Evolutionary conservation across 2,113 vertebrate genomes (phyloP), one percentile per base, ranked within the genome.

Genomic region (Festucalex cinctus): DNA sequence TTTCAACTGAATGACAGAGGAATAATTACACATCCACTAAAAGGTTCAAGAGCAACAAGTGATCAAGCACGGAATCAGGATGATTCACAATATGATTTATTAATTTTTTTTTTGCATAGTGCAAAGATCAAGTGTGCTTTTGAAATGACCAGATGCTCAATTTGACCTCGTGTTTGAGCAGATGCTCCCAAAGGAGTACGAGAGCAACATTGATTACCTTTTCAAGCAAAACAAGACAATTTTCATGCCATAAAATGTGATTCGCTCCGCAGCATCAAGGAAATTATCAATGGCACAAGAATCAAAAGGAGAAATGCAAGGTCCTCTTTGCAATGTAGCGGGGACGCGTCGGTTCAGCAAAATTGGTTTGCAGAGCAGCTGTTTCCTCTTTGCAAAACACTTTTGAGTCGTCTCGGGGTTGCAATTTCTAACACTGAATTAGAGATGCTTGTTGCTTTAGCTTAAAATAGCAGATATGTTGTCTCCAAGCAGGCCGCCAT

Each of bases 1-100:
- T n/a, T n/a, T n/a, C 63, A 66, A 69, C 63, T 56, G 65, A 77
- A 46, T 65, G 66, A 70, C 74, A 32, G 62, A 22, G 17, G 57
- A 65, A 57, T 32, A 20, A 64, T 51, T 65, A 24, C 51, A 22
- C 39, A 65, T 70, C 76, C 36, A 37, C 24, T 57, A 41, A n/a
- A n/a, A 51, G 39, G 65, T 48, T 68, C 22, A 24, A 53, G 44
- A 65, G 35, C 49, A 63, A 49, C 37, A 41, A 56, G 44, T 20
- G 26, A 66, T 69, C 36, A 9, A 65, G 46, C 20, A n/a, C 28
- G 43, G 48, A 9, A 20, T 17, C 32, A 41, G 17, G 3, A 19
- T 14, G 16, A 16, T 14, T 39, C 5, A 48, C 66, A 19, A 19
- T 19, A 4, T n/a, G 16, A 49, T 20, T 60, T 17, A 36, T 62